These are phyloP conservation scores for Hirtodrosophila alboralis DNA, from an alignment of 2,888 invertebrate genomes.

Conservation along the genomic window DNA sequence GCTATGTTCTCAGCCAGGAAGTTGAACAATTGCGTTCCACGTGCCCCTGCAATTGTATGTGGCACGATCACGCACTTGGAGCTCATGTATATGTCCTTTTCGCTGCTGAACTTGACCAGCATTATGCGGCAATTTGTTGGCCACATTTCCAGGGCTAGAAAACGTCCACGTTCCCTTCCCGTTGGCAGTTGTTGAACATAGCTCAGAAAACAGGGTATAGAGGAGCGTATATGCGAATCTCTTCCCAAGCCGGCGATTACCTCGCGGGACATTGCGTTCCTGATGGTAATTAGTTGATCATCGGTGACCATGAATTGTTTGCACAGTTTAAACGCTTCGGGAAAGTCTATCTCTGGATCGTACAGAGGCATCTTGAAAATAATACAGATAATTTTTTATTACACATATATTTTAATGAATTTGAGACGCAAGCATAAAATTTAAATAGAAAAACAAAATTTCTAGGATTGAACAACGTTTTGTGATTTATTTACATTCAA, in stretches of 20 bases:
- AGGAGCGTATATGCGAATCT: conserved; percentile 89
- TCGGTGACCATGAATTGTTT: conserved; percentile 88
- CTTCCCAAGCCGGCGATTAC: conserved; percentile 90
- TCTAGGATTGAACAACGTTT: conserved; percentile 50
- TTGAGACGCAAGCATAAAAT: too few relatives aligned
- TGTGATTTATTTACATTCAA: conserved; percentile 60
- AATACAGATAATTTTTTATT: background rate
- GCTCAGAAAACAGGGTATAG: conserved; percentile 96
- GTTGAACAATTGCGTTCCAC: conserved; percentile 93
- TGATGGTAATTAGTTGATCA: conserved; percentile 89
- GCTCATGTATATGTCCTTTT: conserved; percentile 94
- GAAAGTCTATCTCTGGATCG: conserved; percentile 54
- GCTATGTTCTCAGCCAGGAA: conserved; percentile 96
- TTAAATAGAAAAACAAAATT: background rate
- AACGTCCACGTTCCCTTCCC: conserved; percentile 96
- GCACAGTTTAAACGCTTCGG: conserved; percentile 55
- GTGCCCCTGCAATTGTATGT: conserved; percentile 94
- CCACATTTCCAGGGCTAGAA: conserved; percentile 97
- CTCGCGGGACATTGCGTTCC: conserved; percentile 89
- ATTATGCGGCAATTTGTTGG: conserved; percentile 99
- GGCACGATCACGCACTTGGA: conserved; percentile 98
- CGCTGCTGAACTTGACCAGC: conserved; percentile 90
- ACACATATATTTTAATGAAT: too few relatives aligned
- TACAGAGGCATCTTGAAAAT: conserved; percentile 10
- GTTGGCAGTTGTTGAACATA: conserved; percentile 96